Percentiles rank a stretch among this genome's conserved stretches.
Evolutionary conservation across 2,113 vertebrate genomes (phyloP).

Genomic region (Agapornis roseicollis): DNA sequence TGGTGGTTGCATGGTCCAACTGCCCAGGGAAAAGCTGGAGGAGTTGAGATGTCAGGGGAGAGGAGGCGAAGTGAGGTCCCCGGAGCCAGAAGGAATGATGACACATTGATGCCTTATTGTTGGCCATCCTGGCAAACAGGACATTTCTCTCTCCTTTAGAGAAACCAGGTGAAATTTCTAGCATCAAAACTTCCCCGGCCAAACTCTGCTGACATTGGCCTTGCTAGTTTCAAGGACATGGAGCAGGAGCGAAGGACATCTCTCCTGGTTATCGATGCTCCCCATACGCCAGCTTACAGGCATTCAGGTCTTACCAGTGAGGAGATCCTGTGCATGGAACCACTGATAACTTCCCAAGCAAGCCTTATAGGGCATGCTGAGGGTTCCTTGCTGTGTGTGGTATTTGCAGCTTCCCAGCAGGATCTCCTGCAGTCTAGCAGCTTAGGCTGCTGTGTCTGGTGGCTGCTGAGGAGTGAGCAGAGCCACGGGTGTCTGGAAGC

Average conservation of each 20-base stretch:
- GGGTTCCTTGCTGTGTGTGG: not conserved
- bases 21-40: not conserved
- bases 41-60: not conserved
- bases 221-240: not conserved
- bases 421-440: not conserved
- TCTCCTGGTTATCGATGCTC: not conserved
- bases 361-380: not conserved
- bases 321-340: not conserved
- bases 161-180: not conserved
- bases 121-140: not conserved
- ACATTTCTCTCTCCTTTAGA: not conserved
- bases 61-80: not conserved
- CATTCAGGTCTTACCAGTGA: not conserved
- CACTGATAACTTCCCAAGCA: rapidly evolving
- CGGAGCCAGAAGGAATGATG: not conserved
- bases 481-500: not conserved
- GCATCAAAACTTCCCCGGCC: not conserved
- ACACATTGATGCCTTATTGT: not conserved
- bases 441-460: not conserved
- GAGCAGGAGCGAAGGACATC: not conserved
- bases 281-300: not conserved
- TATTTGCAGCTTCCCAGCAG: not conserved
- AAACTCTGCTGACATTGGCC: not conserved
- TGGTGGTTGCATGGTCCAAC: not conserved
- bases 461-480: not conserved